Evolutionary conservation across 2,113 vertebrate genomes (phyloP).

Genomic region (Lophura nycthemera): DNA sequence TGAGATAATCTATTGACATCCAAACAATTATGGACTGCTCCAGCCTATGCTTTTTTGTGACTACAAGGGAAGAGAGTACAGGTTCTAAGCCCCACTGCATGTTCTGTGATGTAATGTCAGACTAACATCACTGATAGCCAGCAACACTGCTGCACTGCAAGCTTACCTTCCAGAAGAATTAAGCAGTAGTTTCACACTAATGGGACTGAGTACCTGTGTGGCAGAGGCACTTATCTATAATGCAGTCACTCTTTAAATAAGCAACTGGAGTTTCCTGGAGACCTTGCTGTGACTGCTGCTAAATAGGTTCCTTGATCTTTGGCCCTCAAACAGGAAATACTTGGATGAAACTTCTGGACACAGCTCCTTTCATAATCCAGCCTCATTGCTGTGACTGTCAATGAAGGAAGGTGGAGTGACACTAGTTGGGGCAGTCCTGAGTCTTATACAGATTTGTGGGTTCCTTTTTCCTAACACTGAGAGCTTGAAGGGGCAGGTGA

Average conservation of each 20-base stretch:
- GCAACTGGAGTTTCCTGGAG: neutral
- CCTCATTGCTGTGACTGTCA: neutral
- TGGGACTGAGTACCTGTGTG: neutral
- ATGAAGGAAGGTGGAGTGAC: neutral
- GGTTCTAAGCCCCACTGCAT: neutral
- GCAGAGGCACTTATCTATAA: neutral
- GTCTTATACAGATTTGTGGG: neutral
- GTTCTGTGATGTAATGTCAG: neutral
- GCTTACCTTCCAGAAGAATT: neutral
- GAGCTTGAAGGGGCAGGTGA: neutral
- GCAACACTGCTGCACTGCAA: neutral
- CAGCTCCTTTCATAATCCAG: neutral
- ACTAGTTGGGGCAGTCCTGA: neutral
- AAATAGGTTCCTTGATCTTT: neutral
- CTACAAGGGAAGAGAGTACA: neutral
- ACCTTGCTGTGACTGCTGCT: neutral
- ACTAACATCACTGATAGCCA: neutral
- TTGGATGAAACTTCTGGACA: neutral
- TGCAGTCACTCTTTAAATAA: neutral
- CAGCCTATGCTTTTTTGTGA: neutral
- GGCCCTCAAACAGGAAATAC: neutral
- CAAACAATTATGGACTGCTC: neutral
- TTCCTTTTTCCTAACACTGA: neutral
- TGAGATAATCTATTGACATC: neutral
- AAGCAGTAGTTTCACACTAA: neutral